These are phyloP conservation scores for Drosophila eugracilis DNA, from an alignment of 1,140 invertebrate genomes.

Conservation along the genomic window DNA sequence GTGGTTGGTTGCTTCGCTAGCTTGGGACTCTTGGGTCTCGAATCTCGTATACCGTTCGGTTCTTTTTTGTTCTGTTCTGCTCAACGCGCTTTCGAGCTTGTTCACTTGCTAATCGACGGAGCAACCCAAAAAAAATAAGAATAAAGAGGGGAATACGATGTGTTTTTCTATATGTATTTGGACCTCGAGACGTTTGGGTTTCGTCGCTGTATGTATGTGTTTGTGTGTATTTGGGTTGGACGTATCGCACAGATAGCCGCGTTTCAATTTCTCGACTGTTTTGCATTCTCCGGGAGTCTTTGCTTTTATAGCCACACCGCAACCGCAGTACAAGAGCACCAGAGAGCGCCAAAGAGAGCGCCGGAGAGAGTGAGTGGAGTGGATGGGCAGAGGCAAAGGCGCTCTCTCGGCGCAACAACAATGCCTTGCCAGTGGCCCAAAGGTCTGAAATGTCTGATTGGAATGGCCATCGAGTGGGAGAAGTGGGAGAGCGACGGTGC, in stretches of 20 bases:
- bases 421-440: no score
- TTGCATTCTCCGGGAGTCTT: constrained; percentile 57
- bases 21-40: neutral
- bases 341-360: constrained; percentile 8
- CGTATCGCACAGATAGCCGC: constrained; percentile 58
- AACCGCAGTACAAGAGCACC: constrained; percentile 19
- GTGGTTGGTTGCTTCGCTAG: constrained; percentile 13
- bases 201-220: constrained; percentile 4
- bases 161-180: constrained; percentile 48
- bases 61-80: constrained; percentile 16
- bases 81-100: constrained; percentile 29
- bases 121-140: constrained; percentile 60
- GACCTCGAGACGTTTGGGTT: constrained; percentile 38
- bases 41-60: constrained; percentile 3
- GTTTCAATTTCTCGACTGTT: constrained; percentile 64
- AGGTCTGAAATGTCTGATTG: no score
- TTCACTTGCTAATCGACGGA: constrained; percentile 71
- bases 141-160: constrained; percentile 49
- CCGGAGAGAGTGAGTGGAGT: neutral
- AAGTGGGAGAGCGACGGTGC: neutral
- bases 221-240: constrained; percentile 4
- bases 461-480: constrained; percentile 3
- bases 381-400: neutral
- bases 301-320: constrained; percentile 62
- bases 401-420: constrained; percentile 9